Percentiles rank a stretch among this genome's conserved stretches.
These are phyloP conservation scores for Atractosteus spatula DNA, from an alignment of 2,113 vertebrate species.

Conservation along the genomic window DNA sequence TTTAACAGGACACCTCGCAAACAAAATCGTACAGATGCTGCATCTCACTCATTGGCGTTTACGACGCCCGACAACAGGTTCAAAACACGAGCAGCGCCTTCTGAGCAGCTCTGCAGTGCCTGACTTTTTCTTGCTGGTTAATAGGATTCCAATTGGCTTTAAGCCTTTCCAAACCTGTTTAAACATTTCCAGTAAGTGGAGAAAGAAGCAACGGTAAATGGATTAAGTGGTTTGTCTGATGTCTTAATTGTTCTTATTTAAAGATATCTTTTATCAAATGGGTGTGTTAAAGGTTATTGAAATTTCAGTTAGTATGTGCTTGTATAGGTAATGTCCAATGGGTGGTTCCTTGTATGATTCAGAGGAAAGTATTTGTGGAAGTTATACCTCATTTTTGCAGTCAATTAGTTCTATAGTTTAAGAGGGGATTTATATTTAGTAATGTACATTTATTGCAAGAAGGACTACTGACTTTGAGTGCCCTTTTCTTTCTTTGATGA, in stretches of 20 bases:
- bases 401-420: too few species aligned
- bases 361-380: too few species aligned
- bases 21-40: neutral
- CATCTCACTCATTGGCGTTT: neutral
- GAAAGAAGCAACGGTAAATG: neutral
- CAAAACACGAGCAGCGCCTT: neutral
- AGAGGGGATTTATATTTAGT: too few species aligned
- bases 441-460: too few species aligned
- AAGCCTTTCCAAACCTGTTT: slow-evolving; percentile 1
- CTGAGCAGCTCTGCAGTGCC: neutral
- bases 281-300: neutral
- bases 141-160: neutral
- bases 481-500: too few species aligned
- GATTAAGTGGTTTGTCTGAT: neutral
- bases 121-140: neutral
- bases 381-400: too few species aligned
- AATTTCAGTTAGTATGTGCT: neutral
- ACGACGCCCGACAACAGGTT: neutral
- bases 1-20: neutral
- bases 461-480: too few species aligned
- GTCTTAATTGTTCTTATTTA: neutral
- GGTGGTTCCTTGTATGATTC: too few species aligned
- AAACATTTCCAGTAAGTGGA: neutral
- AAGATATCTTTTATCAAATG: neutral
- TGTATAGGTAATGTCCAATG: neutral